Evolutionary conservation across 1,140 invertebrate species (phyloP), one percentile per base, ranked within the genome.

Genomic region (Xylocopa sonorina): DNA sequence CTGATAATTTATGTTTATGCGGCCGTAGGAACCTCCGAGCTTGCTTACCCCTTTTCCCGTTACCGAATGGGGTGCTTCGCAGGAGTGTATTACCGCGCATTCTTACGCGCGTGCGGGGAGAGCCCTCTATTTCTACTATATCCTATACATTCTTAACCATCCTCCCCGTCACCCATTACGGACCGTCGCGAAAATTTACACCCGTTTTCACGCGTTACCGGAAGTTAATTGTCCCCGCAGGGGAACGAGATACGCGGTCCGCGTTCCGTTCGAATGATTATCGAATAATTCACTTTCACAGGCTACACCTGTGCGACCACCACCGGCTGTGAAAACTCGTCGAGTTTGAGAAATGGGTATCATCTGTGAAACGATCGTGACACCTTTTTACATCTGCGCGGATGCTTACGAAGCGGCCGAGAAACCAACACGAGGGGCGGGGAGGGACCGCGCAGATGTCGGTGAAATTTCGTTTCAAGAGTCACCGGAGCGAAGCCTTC

Each of bases 1-100:
- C 91, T 92, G 92, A 93, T 93, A 93, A 93, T 93, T 93, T 93
- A 92, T 93, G 92, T 93, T 92, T 93, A 93, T 92, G 91, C 89
- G 91, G 88, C 88, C 85, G 63, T 85, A 83, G 81, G 72, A 83
- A 80, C 86, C 77, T 79, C 83, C 64, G 86, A 69, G 90, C 90
- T 92, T 89, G 89, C 89, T 91, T 90, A 92, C 91, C 92, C 91
- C 90, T 92, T 92, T 91, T 53, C 77, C 81, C 43, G 46, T 74
- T 64, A 76, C 69, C 68, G 81, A 75, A 74, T 78, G 78, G 67
- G 77, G 73, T 71, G 60, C 58, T 60, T 46, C 69, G 80, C 78
- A 60, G 87, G n/a, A 92, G 90, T 92, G 85, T 92, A 92, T 92
- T 92, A 90, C 91, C 88, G 88, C 89, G 88, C 90, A 92, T 92